Conservation (phyloP, 2,113 vertebrate species). For the Taxidea taxus region DNA sequence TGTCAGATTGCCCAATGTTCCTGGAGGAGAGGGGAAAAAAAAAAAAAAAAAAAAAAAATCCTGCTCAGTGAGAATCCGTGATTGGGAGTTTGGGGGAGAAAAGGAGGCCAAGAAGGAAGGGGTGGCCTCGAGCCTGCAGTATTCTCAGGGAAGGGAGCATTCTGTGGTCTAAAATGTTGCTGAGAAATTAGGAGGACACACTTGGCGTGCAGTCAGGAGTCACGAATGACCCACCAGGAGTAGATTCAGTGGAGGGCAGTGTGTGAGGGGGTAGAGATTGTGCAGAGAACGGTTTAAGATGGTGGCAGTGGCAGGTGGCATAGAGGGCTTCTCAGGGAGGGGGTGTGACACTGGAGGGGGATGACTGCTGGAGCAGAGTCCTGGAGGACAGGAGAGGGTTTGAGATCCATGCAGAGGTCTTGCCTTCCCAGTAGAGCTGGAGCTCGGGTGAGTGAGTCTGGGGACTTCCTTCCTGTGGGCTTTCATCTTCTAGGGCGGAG, state of each 20-base stretch:
- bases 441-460: background rate
- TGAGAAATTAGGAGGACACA: background rate
- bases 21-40: background rate
- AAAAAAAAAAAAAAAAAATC: background rate
- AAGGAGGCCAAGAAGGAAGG: background rate
- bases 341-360: too few species aligned
- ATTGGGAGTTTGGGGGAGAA: background rate
- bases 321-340: background rate
- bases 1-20: accelerated
- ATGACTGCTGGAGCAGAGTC: background rate
- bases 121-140: background rate
- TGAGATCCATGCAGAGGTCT: background rate
- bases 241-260: background rate
- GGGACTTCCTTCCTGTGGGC: background rate
- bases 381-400: background rate
- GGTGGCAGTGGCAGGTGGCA: too few species aligned
- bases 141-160: too few species aligned
- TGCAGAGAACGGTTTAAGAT: too few species aligned
- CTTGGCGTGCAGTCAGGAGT: background rate
- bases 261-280: too few species aligned
- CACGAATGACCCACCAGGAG: too few species aligned
- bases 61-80: background rate
- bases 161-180: background rate
- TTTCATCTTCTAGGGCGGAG: background rate
- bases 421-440: background rate